Conservation (phyloP, 2,797 vertebrate genomes). For the Hypotaenidia philippensis region DNA sequence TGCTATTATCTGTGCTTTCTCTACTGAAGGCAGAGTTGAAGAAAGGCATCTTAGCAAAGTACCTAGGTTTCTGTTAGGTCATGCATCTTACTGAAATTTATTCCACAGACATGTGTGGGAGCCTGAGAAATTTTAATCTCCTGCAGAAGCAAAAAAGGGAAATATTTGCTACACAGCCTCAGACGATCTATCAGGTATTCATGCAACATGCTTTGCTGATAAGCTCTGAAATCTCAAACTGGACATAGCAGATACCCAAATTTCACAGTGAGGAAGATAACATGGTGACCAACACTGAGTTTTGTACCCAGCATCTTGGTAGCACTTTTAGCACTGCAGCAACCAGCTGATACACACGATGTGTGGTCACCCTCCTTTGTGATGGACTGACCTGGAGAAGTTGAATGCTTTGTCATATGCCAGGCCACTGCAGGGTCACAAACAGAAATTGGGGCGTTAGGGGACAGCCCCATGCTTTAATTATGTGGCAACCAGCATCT, state of each 20-base stretch:
- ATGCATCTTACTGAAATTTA: slow-evolving; percentile 11
- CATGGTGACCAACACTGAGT: not conserved
- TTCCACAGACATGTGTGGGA: not conserved
- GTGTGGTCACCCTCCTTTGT: not conserved
- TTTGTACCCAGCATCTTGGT: not conserved
- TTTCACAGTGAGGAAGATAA: not conserved
- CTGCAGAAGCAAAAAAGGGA: not conserved
- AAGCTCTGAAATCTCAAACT: not conserved
- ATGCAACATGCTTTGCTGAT: not conserved
- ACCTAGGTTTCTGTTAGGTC: not conserved
- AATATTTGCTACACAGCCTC: not conserved
- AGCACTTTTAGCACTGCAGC: not conserved
- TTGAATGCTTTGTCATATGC: not conserved
- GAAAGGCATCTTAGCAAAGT: slow-evolving; percentile 10
- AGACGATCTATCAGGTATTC: not conserved
- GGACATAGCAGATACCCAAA: not conserved
- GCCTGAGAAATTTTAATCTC: not conserved
- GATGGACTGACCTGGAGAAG: not conserved
- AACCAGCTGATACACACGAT: not conserved
- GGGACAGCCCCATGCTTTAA: not conserved
- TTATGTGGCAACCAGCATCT: slow-evolving; percentile 23
- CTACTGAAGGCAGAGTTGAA: slow-evolving; percentile 9
- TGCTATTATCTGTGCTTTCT: not conserved
- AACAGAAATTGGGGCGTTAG: slow-evolving; percentile 8
- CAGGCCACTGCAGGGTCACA: not conserved